Evolutionary conservation across 2,113 vertebrate species (phyloP).

Genomic region (Daboia siamensis): DNA sequence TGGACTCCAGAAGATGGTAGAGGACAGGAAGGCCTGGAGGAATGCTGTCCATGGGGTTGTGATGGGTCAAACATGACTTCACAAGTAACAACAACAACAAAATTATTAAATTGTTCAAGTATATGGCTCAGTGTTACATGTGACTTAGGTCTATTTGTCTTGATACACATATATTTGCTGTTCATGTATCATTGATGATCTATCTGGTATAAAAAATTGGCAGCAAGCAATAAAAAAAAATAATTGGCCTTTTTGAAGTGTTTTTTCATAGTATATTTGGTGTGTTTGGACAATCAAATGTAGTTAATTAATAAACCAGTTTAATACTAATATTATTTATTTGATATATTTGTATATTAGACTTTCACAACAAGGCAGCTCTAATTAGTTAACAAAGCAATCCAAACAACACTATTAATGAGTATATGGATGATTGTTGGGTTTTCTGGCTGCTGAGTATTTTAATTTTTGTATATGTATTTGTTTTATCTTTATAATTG

Average conservation of each 20-base stretch:
- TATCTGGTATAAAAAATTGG: not conserved
- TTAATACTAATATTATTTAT: constrained; percentile 45
- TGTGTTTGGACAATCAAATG: constrained; percentile 48
- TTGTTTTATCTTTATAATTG: not conserved
- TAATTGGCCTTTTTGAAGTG: constrained; percentile 49
- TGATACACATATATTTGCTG: constrained; percentile 32
- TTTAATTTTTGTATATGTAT: not conserved
- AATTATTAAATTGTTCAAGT: not conserved
- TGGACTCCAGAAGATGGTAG: too few relatives aligned
- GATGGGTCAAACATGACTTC: too few relatives aligned
- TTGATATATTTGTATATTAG: not conserved
- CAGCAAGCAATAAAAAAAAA: constrained; percentile 11
- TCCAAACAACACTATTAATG: not conserved
- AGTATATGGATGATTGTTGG: not conserved
- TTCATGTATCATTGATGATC: constrained; percentile 16
- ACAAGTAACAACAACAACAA: too few relatives aligned
- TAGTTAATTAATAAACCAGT: constrained; percentile 48
- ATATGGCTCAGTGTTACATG: not conserved
- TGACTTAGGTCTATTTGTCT: not conserved
- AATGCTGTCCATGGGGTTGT: too few relatives aligned
- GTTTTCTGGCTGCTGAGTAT: not conserved
- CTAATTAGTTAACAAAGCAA: not conserved
- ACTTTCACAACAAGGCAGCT: not conserved
- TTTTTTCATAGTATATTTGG: constrained; percentile 50
- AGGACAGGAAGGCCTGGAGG: too few relatives aligned